Conservation (phyloP, 2,888 invertebrate genomes). For the Argynnis bischoffii region DNA sequence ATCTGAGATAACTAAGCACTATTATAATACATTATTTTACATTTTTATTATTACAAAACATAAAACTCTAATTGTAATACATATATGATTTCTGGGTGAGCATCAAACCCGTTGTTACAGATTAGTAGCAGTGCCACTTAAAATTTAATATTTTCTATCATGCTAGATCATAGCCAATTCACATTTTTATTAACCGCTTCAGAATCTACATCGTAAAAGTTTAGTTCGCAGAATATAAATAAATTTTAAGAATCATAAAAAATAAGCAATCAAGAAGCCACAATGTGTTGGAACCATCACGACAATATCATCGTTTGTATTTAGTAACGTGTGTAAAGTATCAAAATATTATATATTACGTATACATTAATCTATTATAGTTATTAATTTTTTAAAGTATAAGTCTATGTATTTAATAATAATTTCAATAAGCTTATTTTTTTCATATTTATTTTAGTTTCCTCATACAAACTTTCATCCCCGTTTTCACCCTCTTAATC, state of each 20-base stretch:
- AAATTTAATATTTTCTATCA: background rate
- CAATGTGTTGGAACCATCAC: slow-evolving; percentile 42
- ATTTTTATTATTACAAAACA: no score
- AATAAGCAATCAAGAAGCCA: slow-evolving; percentile 37
- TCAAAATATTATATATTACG: background rate
- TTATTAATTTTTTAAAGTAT: background rate
- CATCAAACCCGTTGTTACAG: no score
- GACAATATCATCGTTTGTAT: slow-evolving; percentile 42
- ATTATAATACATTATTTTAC: no score
- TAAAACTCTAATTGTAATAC: no score
- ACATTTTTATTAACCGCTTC: slow-evolving; percentile 16
- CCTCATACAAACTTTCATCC: no score
- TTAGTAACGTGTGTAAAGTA: slow-evolving; percentile 42
- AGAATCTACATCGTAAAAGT: slow-evolving; percentile 35
- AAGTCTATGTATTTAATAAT: no score
- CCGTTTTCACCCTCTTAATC: no score
- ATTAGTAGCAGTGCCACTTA: no score
- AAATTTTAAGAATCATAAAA: slow-evolving; percentile 40
- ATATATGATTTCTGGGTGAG: no score
- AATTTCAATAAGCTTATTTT: no score
- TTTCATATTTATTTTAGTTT: no score
- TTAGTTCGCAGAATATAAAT: slow-evolving; percentile 37
- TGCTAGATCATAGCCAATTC: background rate
- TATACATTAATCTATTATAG: background rate
- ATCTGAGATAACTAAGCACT: no score